Conservation (phyloP, 2,113 vertebrate genomes). For the Labeo rohita region DNA sequence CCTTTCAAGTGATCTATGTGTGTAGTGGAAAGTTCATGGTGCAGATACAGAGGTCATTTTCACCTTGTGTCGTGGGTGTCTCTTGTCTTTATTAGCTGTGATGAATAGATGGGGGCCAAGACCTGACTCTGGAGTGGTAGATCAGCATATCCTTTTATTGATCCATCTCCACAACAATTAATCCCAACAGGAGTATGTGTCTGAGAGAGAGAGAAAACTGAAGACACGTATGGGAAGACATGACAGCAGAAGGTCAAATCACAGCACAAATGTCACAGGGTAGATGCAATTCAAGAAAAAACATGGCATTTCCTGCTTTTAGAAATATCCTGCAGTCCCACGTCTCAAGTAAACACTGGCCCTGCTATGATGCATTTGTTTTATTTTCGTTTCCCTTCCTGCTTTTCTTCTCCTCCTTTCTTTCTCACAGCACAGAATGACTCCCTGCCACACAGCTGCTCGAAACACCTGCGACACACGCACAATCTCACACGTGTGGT, state of each 20-base stretch:
- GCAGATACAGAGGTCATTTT: conserved; percentile 46
- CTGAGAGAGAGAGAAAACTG: not conserved
- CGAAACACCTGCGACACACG: conserved; percentile 63
- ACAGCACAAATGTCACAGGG: conserved; percentile 1
- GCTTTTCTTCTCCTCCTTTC: conserved; percentile 24
- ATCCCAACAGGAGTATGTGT: conserved; percentile 47
- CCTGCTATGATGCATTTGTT: conserved; percentile 27
- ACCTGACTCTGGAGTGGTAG: conserved; percentile 48
- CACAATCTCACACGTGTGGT: conserved; percentile 44
- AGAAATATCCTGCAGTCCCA: conserved; percentile 21
- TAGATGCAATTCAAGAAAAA: not conserved
- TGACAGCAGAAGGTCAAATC: conserved; percentile 33
- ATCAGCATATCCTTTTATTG: conserved; percentile 57
- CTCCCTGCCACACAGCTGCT: conserved; percentile 63
- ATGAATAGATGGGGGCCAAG: conserved; percentile 48
- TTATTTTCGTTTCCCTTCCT: conserved; percentile 35
- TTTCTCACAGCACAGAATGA: conserved; percentile 17
- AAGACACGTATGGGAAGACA: conserved; percentile 11
- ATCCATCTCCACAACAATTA: conserved; percentile 51
- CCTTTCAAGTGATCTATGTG: not conserved
- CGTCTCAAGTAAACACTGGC: conserved; percentile 20
- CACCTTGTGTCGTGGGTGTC: conserved; percentile 51
- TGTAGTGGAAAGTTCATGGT: conserved; percentile 26
- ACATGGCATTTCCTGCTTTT: conserved; percentile 1
- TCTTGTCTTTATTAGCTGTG: conserved; percentile 46